Evolutionary conservation across 2,888 invertebrate species (phyloP), one percentile per base, ranked within the genome.

Genomic region (Nomada lathburiana): DNA sequence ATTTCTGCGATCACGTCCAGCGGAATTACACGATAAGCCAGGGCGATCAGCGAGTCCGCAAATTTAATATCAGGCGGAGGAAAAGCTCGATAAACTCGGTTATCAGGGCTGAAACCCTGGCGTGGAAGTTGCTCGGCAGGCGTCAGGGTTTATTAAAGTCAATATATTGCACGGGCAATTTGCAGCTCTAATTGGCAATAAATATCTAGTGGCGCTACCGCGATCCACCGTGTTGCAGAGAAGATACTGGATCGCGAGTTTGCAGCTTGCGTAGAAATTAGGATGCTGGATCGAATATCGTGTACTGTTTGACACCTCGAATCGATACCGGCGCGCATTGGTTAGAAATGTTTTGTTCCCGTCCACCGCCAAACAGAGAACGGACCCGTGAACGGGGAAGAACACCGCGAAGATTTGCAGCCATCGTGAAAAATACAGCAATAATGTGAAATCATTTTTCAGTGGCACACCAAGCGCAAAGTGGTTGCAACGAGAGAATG

Each of bases 1-100:
- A 36, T 29, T n/a, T n/a, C n/a, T 3, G 13, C 57, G 59, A 76
- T 64, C 36, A 13, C 13, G 52, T 23, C 18, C 47, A 20, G 13
- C 9, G 42, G 59, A 18, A 29, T 65, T 60, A 65, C 18, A 20
- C 20, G 42, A 10, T 50, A 18, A 23, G 23, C 20, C 3, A n/a
- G 0, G 16, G 62, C 59, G 59, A 80, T 72, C 64, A 42, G 50
- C 20, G 60, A 59, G 52, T 78, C 55, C 64, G 68, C 13, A 50
- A 78, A 69, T 73, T 81, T 64, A 77, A 77, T 73, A 69, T 68
- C 78, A 55, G 26, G 63, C 9, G 11, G 29, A 47, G 71, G 68
- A 68, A 71, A 76, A 77, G 42, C 72, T 73, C 53, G 77, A 68
- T 78, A 69, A 73, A 81, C 63, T 53, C 23, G 36, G 63, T 69